phyloP scores from a whole-genome alignment of 2,888 invertebrate genomes.

The Entomobrya multifasciata region DNA sequence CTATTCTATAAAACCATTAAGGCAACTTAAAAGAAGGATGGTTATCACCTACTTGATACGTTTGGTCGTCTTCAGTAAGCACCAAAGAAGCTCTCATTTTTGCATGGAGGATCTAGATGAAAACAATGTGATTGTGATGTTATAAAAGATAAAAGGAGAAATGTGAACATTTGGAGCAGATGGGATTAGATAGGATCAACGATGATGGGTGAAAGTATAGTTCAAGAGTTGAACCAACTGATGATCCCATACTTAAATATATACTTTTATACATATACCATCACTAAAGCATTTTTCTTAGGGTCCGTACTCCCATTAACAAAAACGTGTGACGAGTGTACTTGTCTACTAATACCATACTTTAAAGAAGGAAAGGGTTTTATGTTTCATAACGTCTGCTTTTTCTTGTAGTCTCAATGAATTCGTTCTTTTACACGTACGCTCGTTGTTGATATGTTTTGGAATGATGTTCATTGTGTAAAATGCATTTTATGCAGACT shows the following conservation, averaged over 20 bases:
- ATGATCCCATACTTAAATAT: constrained; percentile 64
- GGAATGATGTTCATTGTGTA: constrained; percentile 16
- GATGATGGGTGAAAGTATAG: not conserved
- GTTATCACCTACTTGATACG: not conserved
- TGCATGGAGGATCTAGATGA: no score
- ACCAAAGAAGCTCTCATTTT: no score
- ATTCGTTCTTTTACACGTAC: constrained; percentile 50
- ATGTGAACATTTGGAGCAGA: constrained; percentile 42
- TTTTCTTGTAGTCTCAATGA: constrained; percentile 31
- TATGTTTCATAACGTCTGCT: not conserved
- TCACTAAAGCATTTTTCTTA: not conserved
- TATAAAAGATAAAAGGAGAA: constrained; percentile 35
- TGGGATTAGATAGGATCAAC: constrained; percentile 71
- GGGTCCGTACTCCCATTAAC: not conserved
- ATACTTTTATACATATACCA: not conserved
- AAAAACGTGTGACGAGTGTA: not conserved
- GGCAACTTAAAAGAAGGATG: no score
- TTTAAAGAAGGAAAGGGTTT: not conserved
- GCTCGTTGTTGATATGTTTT: not conserved
- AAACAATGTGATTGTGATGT: constrained; percentile 13
- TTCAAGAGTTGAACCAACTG: constrained; percentile 49
- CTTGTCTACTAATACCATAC: not conserved
- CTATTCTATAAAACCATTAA: not conserved
- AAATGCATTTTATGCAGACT: constrained; percentile 38
- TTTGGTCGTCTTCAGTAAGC: not conserved